A percentile compares a stretch with the other conserved stretches of the same genome.
Evolutionary conservation across 2,797 vertebrate genomes (phyloP).

Genomic region (Geotrypetes seraphini): DNA sequence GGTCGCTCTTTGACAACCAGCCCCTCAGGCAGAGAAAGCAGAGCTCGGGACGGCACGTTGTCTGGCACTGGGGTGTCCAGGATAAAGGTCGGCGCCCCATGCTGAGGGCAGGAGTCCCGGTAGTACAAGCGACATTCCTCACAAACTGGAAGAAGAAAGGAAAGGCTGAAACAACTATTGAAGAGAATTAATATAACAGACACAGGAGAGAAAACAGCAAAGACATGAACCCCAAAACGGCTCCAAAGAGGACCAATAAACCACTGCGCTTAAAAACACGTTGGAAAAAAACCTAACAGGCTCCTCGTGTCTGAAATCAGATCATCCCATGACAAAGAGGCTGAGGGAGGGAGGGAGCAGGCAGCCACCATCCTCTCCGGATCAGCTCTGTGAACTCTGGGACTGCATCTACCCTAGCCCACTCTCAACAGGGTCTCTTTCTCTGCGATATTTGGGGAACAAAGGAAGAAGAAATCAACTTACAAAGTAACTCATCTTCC

Average conservation of each 20-base stretch:
- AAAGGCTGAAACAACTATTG: not conserved
- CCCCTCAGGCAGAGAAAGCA: slow-evolving; percentile 53
- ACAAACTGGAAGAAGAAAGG: slow-evolving; percentile 15
- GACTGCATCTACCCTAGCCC: too few relatives aligned
- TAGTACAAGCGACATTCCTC: slow-evolving; percentile 32
- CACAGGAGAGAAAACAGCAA: too few relatives aligned
- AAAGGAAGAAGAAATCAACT: not conserved
- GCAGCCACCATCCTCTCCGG: too few relatives aligned
- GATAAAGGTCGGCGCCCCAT: slow-evolving; percentile 28
- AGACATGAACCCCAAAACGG: not conserved
- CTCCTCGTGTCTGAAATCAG: too few relatives aligned
- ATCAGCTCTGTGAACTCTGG: too few relatives aligned
- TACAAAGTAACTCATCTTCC: slow-evolving; percentile 28
- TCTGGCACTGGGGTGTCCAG: slow-evolving; percentile 27
- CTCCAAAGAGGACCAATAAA: too few relatives aligned
- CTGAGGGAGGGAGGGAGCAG: too few relatives aligned
- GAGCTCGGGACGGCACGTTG: slow-evolving; percentile 36
- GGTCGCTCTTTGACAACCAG: slow-evolving; percentile 31
- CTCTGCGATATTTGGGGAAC: too few relatives aligned
- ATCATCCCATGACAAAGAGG: too few relatives aligned
- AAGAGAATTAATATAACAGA: not conserved
- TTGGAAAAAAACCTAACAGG: not conserved
- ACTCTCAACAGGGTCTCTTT: too few relatives aligned
- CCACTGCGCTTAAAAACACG: too few relatives aligned
- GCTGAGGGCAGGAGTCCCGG: slow-evolving; percentile 23